Base-by-base conservation (phyloP, 2,113 vertebrate genomes). In the Theristicus caerulescens region DNA sequence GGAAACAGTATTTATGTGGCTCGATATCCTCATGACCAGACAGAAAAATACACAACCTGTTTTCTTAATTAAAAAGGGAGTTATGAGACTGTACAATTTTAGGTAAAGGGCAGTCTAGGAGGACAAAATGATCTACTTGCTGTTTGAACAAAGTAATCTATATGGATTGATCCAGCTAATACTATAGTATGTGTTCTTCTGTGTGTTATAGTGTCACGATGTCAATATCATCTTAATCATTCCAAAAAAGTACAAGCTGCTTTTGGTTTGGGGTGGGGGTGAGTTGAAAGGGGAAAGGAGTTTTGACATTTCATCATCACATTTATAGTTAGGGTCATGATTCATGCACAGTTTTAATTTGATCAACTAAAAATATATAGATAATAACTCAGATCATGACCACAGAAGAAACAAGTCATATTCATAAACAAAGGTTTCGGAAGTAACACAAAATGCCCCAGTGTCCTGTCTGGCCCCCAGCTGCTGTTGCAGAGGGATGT, bases 31-130 rank as follows among this genome's bases (percentile, higher is more conserved):
- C 29, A 34, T 44, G 38, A 47, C 10, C 22, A 85, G n/a, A 38
- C 3, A 81, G 54, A 49, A 77, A 69, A 86, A 52, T 0, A 0
- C 11, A 27, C 1, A 51, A 51, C 4, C 40, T 31, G 1, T 74
- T 79, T 85, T 66, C 31, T 67, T 71, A 66, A 66, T 19, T 62
- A 27, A 59, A 82, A 71, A 66, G 2, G 8, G 6, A 44, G 7
- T 54, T 59, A 46, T 1, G 0, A 44, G 14, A 36, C 16, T 26
- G 34, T 4, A 36, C 3, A 49, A 31, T 81, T 32, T 87, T 54
- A 71, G 21, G 21, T n/a, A 71, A 82, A 10, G 34, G 10, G 24
- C 12, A 66, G 10, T 32, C 32, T 42, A 67, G 42, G 21, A 91
- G 29, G 61, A 51, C 2, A 74, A 89, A 83, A 15, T 2, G 16